phyloP scores from a whole-genome alignment of 2,888 invertebrate species.

The Augiades crinisus region DNA sequence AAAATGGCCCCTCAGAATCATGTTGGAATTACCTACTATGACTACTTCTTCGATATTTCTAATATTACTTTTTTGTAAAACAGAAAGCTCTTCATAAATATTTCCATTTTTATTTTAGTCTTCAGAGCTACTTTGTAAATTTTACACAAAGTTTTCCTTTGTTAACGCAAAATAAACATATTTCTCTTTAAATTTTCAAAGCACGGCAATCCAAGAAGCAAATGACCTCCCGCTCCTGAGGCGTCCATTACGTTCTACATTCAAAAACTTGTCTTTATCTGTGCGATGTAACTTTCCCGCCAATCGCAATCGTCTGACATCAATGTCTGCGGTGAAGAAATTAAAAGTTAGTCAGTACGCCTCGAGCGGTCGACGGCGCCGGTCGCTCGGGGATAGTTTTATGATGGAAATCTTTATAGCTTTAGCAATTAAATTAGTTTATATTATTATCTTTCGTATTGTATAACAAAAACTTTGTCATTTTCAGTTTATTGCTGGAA shows the following conservation, averaged over 20 bases:
- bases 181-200: conserved; percentile 22
- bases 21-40: no score
- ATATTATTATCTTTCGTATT: conserved; percentile 24
- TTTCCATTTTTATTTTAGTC: no score
- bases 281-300: conserved; percentile 72
- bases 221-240: conserved; percentile 35
- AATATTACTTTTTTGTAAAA: no score
- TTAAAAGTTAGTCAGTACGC: conserved; percentile 75
- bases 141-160: conserved; percentile 15
- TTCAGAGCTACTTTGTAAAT: conserved; percentile 5
- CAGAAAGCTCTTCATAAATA: no score
- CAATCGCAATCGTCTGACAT: conserved; percentile 69
- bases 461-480: not conserved
- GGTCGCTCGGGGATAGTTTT: conserved; percentile 45
- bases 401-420: conserved; percentile 34
- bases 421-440: conserved; percentile 29
- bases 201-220: conserved; percentile 23
- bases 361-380: conserved; percentile 61
- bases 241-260: conserved; percentile 54
- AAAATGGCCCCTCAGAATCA: no score
- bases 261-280: conserved; percentile 64
- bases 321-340: conserved; percentile 72
- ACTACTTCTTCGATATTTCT: no score
- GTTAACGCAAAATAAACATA: conserved; percentile 18
- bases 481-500: not conserved